A percentile compares a stretch with the other conserved stretches of the same genome.
Conservation (phyloP, 2,888 invertebrate species). For the Drosophila nr. perissopoda region DNA sequence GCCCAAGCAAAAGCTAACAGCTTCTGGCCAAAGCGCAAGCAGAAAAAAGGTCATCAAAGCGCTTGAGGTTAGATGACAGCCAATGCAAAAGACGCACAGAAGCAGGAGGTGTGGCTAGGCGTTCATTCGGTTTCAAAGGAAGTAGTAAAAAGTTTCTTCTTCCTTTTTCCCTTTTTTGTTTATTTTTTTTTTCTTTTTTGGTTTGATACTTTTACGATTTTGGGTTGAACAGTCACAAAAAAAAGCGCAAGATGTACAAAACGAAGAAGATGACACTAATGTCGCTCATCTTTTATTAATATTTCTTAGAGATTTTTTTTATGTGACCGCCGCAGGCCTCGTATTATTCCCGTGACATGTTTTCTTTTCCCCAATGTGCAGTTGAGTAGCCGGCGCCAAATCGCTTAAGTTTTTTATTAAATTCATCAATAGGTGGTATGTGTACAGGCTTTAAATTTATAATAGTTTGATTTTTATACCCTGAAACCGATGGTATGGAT, state of each 20-base stretch:
- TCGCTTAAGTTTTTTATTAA: constrained; percentile 16
- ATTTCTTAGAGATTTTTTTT: constrained; percentile 71
- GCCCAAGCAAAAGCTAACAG: constrained; percentile 26
- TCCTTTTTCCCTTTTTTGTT: constrained; percentile 22
- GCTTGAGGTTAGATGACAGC: constrained; percentile 68
- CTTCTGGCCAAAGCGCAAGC: constrained; percentile 2
- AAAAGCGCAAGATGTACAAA: constrained; percentile 3
- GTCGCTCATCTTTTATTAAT: constrained; percentile 83
- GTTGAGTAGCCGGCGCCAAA: constrained; percentile 50
- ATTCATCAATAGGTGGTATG: constrained; percentile 20
- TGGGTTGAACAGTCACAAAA: constrained; percentile 58
- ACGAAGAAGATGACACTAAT: constrained; percentile 67
- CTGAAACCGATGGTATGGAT: too few relatives aligned
- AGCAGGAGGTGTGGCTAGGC: constrained; percentile 5
- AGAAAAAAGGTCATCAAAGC: constrained; percentile 67
- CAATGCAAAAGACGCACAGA: constrained; percentile 34
- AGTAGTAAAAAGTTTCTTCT: constrained; percentile 73
- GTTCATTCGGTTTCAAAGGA: constrained; percentile 54
- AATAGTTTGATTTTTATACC: not conserved
- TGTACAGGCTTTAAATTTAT: constrained; percentile 1
- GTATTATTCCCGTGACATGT: constrained; percentile 34
- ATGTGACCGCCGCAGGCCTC: constrained; percentile 51
- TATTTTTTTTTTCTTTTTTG: constrained; percentile 25
- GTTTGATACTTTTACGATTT: constrained; percentile 69
- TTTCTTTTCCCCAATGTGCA: constrained; percentile 30